These are phyloP conservation scores for Drosophila burlai DNA, from an alignment of 1,140 invertebrate species.

Conservation along the genomic window DNA sequence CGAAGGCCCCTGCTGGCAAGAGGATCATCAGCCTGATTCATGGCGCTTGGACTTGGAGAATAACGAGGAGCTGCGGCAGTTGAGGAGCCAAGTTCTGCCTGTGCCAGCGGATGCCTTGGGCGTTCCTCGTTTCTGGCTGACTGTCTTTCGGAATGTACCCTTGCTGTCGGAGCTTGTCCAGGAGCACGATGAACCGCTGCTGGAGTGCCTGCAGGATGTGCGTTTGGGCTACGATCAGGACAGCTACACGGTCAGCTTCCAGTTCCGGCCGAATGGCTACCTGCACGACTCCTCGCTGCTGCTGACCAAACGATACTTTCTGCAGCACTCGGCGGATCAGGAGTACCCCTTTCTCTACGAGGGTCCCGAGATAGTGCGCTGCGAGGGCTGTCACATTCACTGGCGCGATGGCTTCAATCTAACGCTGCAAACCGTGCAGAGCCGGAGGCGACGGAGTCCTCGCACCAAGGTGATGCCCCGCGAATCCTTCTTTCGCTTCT, in stretches of 20 bases:
- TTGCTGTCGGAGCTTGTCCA: constrained; percentile 95
- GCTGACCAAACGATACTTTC: constrained; percentile 97
- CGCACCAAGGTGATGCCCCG: constrained; percentile 96
- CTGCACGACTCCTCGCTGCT: constrained; percentile 96
- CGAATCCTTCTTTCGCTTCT: constrained; percentile 99
- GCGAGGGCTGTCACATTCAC: constrained; percentile 95
- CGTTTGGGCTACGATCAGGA: constrained; percentile 90
- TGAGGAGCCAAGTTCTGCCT: constrained; percentile 43
- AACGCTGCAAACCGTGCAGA: constrained; percentile 97
- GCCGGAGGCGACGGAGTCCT: constrained; percentile 95
- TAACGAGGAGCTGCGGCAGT: constrained; percentile 83
- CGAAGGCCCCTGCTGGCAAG: constrained; percentile 91
- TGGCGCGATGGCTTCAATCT: constrained; percentile 99
- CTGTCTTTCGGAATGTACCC: constrained; percentile 96
- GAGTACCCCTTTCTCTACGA: constrained; percentile 97
- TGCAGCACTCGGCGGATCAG: constrained; percentile 95
- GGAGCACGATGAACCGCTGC: constrained; percentile 97
- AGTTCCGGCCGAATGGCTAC: constrained; percentile 97
- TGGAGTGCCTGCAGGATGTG: constrained; percentile 96
- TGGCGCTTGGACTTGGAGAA: constrained; percentile 52
- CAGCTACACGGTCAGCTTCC: constrained; percentile 90
- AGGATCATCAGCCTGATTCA: constrained; percentile 88
- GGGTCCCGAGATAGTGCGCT: constrained; percentile 97
- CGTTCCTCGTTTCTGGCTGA: constrained; percentile 98
- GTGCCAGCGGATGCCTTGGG: constrained; percentile 89